Conservation (phyloP, 2,113 vertebrate genomes). For the Ailuropoda melanoleuca region DNA sequence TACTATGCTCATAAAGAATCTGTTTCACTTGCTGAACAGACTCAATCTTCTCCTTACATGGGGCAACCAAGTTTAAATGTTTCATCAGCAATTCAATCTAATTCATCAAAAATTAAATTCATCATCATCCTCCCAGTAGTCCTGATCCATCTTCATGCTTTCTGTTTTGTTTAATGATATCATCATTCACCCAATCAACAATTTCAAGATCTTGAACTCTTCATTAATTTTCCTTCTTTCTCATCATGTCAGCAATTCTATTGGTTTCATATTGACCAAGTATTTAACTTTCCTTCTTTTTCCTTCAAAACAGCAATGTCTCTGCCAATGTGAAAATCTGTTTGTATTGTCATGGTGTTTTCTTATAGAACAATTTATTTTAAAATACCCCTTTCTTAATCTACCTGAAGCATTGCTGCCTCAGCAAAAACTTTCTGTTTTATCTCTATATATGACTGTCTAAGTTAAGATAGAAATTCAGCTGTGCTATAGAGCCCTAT, state of each 20-base stretch:
- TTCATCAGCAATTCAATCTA: constrained; percentile 66
- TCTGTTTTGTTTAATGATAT: constrained; percentile 68
- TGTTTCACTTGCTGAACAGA: constrained; percentile 66
- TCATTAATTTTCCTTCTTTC: constrained; percentile 62
- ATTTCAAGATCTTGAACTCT: constrained; percentile 22
- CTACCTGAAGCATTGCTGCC: neutral
- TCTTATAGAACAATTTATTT: neutral
- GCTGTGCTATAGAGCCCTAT: neutral
- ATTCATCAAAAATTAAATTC: constrained; percentile 45
- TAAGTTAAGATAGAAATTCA: constrained; percentile 7
- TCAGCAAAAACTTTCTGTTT: neutral
- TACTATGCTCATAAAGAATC: constrained; percentile 61
- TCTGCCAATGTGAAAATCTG: neutral
- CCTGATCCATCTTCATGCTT: constrained; percentile 56
- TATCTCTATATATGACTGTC: neutral
- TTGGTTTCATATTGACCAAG: constrained; percentile 30
- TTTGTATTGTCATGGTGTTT: neutral
- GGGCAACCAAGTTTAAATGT: constrained; percentile 54
- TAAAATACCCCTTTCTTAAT: neutral
- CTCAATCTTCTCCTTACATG: constrained; percentile 46
- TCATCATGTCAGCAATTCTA: constrained; percentile 59
- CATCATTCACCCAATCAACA: constrained; percentile 70
- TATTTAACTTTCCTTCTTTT: constrained; percentile 32
- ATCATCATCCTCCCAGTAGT: constrained; percentile 22
- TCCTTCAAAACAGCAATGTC: neutral